Evolutionary conservation across 2,888 invertebrate species (phyloP).

Genomic region (Lasioglossum calceatum): DNA sequence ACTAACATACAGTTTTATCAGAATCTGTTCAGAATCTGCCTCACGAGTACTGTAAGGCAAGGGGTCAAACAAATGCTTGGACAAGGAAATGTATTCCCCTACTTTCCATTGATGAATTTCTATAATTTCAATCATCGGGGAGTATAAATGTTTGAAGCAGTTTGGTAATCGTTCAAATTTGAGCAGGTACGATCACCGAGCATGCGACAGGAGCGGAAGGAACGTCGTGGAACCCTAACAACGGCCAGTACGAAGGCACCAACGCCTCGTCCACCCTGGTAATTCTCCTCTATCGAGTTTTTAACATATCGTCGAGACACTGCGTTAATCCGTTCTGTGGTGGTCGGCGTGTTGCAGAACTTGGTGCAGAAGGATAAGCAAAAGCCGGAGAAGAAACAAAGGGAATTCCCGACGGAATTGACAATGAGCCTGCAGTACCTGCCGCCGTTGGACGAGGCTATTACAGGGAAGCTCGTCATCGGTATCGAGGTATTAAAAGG

Average conservation of each 20-base stretch:
- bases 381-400: conserved; percentile 74
- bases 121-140: too few species aligned
- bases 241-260: conserved; percentile 66
- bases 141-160: neutral
- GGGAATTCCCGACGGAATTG: conserved; percentile 81
- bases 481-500: conserved; percentile 79
- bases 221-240: conserved; percentile 75
- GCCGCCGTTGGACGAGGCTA: conserved; percentile 76
- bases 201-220: conserved; percentile 69
- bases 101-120: too few species aligned
- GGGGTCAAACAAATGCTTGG: too few species aligned
- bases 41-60: too few species aligned
- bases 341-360: conserved; percentile 70
- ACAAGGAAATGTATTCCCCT: neutral
- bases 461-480: conserved; percentile 80
- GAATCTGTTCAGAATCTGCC: too few species aligned
- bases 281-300: conserved; percentile 35
- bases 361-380: conserved; percentile 75
- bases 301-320: neutral
- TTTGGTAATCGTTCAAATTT: neutral
- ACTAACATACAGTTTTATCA: too few species aligned
- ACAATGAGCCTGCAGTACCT: conserved; percentile 82
- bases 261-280: conserved; percentile 77
- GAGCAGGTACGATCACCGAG: conserved; percentile 77
- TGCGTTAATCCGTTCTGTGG: conserved; percentile 2